Conservation (phyloP, 2,113 vertebrate species). For the Gnathonemus echidnorhynchus region DNA sequence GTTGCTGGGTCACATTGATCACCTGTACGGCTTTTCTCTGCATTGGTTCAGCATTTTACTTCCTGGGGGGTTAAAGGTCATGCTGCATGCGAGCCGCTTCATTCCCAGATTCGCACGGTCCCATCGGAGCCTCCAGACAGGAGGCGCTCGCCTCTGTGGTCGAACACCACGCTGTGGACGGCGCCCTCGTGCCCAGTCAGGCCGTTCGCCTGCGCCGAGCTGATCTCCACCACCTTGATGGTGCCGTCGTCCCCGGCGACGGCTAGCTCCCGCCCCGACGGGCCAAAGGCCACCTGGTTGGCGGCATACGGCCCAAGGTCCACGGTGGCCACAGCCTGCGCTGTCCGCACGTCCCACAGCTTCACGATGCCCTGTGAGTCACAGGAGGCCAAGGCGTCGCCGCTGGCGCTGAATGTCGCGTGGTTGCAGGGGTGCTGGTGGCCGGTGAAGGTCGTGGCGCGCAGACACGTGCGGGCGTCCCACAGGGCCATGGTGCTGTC, state of each 20-base stretch:
- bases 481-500: conserved; percentile 51
- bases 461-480: conserved; percentile 50
- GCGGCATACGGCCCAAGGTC: conserved; percentile 61
- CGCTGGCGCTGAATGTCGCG: conserved; percentile 53
- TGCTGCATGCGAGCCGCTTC: neutral
- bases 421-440: conserved; percentile 70
- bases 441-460: conserved; percentile 61
- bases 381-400: conserved; percentile 67
- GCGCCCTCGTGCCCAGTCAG: neutral
- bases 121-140: neutral
- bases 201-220: neutral
- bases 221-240: conserved; percentile 47
- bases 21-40: neutral
- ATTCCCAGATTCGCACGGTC: neutral
- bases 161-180: neutral
- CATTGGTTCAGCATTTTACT: neutral
- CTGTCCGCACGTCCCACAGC: conserved; percentile 71
- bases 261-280: conserved; percentile 59
- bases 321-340: conserved; percentile 41
- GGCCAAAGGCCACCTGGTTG: conserved; percentile 69
- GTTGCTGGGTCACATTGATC: neutral
- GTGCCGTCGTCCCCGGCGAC: conserved; percentile 60
- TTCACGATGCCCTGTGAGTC: conserved; percentile 60
- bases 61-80: neutral
- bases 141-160: neutral